Percentiles rank a stretch among this genome's conserved stretches.
These are phyloP conservation scores for Ahaetulla prasina DNA, from an alignment of 2,113 vertebrate genomes.

Conservation along the genomic window DNA sequence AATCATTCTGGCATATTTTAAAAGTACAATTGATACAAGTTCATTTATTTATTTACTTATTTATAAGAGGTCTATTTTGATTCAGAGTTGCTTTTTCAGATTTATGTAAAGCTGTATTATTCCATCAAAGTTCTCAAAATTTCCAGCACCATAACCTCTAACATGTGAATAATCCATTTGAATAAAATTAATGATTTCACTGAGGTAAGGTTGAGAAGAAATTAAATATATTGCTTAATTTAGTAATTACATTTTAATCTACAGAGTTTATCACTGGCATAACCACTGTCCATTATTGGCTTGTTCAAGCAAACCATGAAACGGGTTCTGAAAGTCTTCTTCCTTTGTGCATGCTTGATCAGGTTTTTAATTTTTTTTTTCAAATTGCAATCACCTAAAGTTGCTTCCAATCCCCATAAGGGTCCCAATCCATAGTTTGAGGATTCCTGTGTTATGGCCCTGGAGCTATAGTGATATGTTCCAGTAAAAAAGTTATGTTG, in stretches of 20 bases:
- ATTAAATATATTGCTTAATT: not conserved
- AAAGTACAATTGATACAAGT: not conserved
- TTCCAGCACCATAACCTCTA: not conserved
- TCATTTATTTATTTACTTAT: not conserved
- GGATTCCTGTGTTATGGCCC: not conserved
- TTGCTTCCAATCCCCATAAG: not conserved
- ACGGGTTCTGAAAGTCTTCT: not conserved
- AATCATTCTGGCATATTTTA: not conserved
- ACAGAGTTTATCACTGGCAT: not conserved
- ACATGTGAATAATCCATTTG: not conserved
- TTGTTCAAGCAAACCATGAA: not conserved
- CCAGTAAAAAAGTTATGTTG: not conserved
- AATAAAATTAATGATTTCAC: not conserved
- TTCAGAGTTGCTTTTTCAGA: not conserved
- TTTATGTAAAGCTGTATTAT: not conserved
- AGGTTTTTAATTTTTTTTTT: not conserved
- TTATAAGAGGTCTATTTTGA: not conserved
- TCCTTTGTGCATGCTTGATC: not conserved
- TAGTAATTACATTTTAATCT: not conserved
- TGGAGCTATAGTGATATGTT: not conserved
- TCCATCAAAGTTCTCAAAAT: not conserved
- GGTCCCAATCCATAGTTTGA: not conserved
- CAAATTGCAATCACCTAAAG: not conserved
- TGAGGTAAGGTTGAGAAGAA: not conserved
- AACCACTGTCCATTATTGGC: not conserved